Percentiles rank a stretch among this genome's conserved stretches.
Conservation (phyloP, 2,888 invertebrate genomes). For the Chrysolina oricalcia region DNA sequence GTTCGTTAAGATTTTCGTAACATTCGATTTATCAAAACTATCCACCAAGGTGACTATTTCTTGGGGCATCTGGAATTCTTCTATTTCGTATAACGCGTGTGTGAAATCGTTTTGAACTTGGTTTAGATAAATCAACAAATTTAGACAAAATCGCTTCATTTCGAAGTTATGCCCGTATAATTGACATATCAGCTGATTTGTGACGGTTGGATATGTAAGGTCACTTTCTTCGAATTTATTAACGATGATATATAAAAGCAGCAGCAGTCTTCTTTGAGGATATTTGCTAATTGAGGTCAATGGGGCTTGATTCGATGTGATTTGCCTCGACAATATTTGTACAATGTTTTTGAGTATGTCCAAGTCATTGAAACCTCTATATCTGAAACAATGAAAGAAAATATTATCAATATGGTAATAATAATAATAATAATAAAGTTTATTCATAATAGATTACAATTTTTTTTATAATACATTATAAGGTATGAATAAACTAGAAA, state of each 20-base stretch:
- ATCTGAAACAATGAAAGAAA: slow-evolving; percentile 45
- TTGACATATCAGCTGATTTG: slow-evolving; percentile 57
- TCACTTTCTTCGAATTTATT: slow-evolving; percentile 61
- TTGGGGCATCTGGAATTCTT: slow-evolving; percentile 58
- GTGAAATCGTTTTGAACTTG: slow-evolving; percentile 51
- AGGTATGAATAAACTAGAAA: too few species aligned
- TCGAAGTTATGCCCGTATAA: slow-evolving; percentile 55
- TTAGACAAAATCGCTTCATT: slow-evolving; percentile 59
- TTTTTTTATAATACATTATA: too few species aligned
- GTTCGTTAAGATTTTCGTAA: slow-evolving; percentile 56
- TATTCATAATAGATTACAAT: too few species aligned
- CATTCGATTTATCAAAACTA: slow-evolving; percentile 53
- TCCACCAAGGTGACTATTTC: slow-evolving; percentile 54
- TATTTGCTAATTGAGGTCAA: slow-evolving; percentile 52
- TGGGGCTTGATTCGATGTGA: slow-evolving; percentile 42
- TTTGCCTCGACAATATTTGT: slow-evolving; percentile 50
- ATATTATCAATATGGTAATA: background rate
- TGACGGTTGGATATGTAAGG: slow-evolving; percentile 57
- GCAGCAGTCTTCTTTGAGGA: slow-evolving; percentile 53
- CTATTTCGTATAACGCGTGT: slow-evolving; percentile 58
- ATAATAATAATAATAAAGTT: too few species aligned
- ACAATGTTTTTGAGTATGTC: slow-evolving; percentile 55
- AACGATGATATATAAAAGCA: slow-evolving; percentile 59
- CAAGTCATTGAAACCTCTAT: slow-evolving; percentile 52
- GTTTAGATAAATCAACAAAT: slow-evolving; percentile 61